Conservation (phyloP, 2,888 invertebrate species). For the Biston betularia region DNA sequence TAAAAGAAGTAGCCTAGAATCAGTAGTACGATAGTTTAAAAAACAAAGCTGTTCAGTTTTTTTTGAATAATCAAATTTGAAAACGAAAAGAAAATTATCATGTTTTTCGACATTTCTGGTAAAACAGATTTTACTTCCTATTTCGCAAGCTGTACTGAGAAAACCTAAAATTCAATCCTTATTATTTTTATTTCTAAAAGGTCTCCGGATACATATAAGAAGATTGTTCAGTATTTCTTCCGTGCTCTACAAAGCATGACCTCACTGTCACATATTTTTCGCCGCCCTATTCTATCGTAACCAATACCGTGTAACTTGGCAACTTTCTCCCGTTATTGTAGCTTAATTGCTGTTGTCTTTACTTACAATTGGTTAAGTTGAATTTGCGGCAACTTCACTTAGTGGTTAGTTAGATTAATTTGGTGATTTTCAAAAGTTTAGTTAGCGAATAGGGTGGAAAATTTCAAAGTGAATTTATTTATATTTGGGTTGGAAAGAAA, state of each 20-base stretch:
- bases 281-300: slow-evolving; percentile 48
- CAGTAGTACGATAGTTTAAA: no score
- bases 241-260: slow-evolving; percentile 73
- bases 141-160: neutral
- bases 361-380: slow-evolving; percentile 17
- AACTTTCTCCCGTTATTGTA: slow-evolving; percentile 26
- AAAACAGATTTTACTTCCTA: no score
- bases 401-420: slow-evolving; percentile 16
- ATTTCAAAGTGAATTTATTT: neutral
- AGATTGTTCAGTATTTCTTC: slow-evolving; percentile 73
- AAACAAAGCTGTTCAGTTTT: no score
- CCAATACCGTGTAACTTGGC: slow-evolving; percentile 24
- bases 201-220: slow-evolving; percentile 59
- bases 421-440: neutral
- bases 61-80: no score
- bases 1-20: no score
- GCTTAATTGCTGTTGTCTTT: slow-evolving; percentile 29
- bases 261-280: slow-evolving; percentile 80
- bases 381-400: slow-evolving; percentile 16
- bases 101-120: no score
- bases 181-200: slow-evolving; percentile 28
- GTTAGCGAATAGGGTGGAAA: neutral
- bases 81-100: no score
- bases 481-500: no score
- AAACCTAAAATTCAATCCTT: neutral